Evolutionary conservation across 1,140 invertebrate species (phyloP), one percentile per base, ranked within the genome.

Genomic region (Anadara kagoshimensis): DNA sequence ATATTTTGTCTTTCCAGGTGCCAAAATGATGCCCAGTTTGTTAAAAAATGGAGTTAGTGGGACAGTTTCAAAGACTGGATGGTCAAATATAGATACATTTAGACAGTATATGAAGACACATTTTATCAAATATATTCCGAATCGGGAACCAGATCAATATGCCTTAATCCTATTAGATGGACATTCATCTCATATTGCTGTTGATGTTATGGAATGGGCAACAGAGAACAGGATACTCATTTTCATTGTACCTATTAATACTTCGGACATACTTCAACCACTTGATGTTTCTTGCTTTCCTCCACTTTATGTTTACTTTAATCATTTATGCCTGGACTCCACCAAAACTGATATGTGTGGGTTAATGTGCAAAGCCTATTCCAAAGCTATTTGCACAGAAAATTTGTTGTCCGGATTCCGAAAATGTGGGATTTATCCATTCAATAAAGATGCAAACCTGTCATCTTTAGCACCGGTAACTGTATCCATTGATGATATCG

Each of bases 1-100:
- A 14, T 74, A 66, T 45, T 78, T 78, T 54, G 66, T 75, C 1
- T 78, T 78, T 51, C 24, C 58, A 11, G 72, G 67, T 18, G 54
- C 64, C n/a, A 43, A 57, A 41, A 70, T 73, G 63, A 66, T 45
- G 5, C 10, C 24, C 10, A 69, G 73, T 8, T 29, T 73, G 16
- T 12, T 73, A 22, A 57, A 54, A 43, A 70, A 58, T 20, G 69
- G 69, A 24, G n/a, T n/a, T n/a, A n/a, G n/a, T n/a, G n/a, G n/a
- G n/a, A n/a, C n/a, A n/a, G n/a, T n/a, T n/a, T n/a, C n/a, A n/a
- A n/a, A n/a, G n/a, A n/a, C n/a, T n/a, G 74, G 68, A n/a, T 76
- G 74, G 58, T 73, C 69, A 14, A 77, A 73, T 51, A 26, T n/a
- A 2, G 20, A 62, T 51, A 53, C 59, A 12, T 73, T 69, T 29